phyloP scores from a whole-genome alignment of 2,888 invertebrate genomes.

The Colostygia pectinataria region DNA sequence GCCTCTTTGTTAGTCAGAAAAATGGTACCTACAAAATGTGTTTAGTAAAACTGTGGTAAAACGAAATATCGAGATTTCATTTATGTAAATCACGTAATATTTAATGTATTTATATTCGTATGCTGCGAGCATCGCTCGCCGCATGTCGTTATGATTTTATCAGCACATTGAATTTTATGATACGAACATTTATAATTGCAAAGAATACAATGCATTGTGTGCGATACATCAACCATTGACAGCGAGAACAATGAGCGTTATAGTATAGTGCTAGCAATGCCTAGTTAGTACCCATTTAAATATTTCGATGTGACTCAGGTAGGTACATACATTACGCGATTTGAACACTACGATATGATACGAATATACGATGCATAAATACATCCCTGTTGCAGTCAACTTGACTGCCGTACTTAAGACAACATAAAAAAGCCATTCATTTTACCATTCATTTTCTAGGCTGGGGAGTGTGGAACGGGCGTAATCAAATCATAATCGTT shows the following conservation, averaged over 20 bases:
- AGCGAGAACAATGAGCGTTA: conserved; percentile 21
- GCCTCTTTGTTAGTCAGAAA: no score
- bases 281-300: conserved; percentile 1
- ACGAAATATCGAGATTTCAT: conserved; percentile 5
- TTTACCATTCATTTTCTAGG: no score
- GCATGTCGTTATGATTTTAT: conserved; percentile 23
- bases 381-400: no score
- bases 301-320: no score
- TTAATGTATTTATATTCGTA: conserved; percentile 31
- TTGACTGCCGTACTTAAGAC: no score
- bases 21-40: conserved; percentile 32
- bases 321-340: no score
- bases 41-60: conserved; percentile 33
- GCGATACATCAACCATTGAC: conserved; percentile 18
- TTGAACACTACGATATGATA: no score
- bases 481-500: no score
- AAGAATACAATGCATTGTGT: conserved; percentile 26
- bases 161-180: conserved; percentile 18
- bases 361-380: no score
- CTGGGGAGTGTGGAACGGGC: no score
- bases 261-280: conserved; percentile 7
- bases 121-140: conserved; percentile 28
- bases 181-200: conserved; percentile 21
- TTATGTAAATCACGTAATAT: conserved; percentile 12
- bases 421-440: no score